Base-by-base conservation (phyloP, 1,140 invertebrate genomes). In the Asbolus verrucosus region DNA sequence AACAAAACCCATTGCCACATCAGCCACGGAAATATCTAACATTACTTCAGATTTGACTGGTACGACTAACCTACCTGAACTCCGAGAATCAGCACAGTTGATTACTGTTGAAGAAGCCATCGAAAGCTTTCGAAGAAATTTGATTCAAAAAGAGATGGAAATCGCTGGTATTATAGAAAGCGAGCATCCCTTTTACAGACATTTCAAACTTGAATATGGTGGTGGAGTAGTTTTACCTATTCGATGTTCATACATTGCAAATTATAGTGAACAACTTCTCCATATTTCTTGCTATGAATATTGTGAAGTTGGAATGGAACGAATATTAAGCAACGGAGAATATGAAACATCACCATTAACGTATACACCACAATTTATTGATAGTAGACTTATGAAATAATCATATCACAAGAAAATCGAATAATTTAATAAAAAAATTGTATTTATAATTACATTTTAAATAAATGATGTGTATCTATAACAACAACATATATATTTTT, bases 81-180 rank as follows among this genome's bases (percentile, higher is more conserved):
- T n/a, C n/a, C n/a, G n/a, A 36, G 11, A 36, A 36, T 2, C 33
- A 36, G 6, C 11, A 36, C 33, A 36, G 11, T 36, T 36, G 33
- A n/a, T 36, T 36, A 36, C 33, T 36, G 33, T 36, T n/a, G 33
- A 36, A 36, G 33, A 36, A 11, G 33, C 33, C 11, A 36, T n/a
- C 2, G 6, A 36, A 36, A 36, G 33, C 11, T 36, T 36, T 11
- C 2, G 33, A 36, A 36, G 11, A 36, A 36, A n/a, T 36, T 8
- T 36, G n/a, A 36, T 11, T 8, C 33, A 3, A 36, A 36, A 36
- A 36, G 33, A 36, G 11, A 36, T 36, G 11, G 0, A 36, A 36
- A 36, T 36, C 11, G 33, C 11, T 36, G 33, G 33, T 36, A 36
- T 36, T 3, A 36, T 36, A 6, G 33, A 30, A 30, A 30, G 27